A percentile compares a stretch with the other conserved stretches of the same genome.
These are phyloP conservation scores for Megaceryle torquata DNA, from an alignment of 2,113 vertebrate species.

Conservation along the genomic window DNA sequence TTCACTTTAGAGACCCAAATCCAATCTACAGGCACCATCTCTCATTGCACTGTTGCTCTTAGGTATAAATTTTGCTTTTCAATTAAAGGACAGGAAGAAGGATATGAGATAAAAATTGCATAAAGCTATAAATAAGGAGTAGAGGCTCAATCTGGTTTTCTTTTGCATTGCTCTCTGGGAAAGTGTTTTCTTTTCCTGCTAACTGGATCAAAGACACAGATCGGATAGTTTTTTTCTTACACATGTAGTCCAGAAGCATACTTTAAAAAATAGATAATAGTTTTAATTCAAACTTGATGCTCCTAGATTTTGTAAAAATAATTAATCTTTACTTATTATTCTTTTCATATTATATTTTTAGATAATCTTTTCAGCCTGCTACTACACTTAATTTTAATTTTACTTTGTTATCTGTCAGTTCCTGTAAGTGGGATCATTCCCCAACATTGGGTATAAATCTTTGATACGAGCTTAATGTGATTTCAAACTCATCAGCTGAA, in stretches of 20 bases:
- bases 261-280: neutral
- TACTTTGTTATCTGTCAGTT: neutral
- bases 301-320: neutral
- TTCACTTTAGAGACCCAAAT: neutral
- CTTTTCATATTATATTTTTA: neutral
- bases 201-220: neutral
- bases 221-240: neutral
- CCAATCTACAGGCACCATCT: conserved; percentile 13
- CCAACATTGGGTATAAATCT: neutral
- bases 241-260: neutral
- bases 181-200: neutral
- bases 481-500: conserved; percentile 41
- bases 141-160: neutral
- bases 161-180: neutral
- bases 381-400: conserved; percentile 10
- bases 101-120: conserved; percentile 7
- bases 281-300: neutral
- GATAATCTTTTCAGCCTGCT: neutral
- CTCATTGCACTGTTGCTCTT: conserved; percentile 28
- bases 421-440: neutral
- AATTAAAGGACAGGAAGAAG: neutral
- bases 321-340: neutral
- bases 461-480: conserved; percentile 16
- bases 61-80: conserved; percentile 17
- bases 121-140: conserved; percentile 49